Percentiles rank a stretch among this genome's conserved stretches.
Evolutionary conservation across 2,888 invertebrate genomes (phyloP).

Genomic region (Sminthurinus aureus): DNA sequence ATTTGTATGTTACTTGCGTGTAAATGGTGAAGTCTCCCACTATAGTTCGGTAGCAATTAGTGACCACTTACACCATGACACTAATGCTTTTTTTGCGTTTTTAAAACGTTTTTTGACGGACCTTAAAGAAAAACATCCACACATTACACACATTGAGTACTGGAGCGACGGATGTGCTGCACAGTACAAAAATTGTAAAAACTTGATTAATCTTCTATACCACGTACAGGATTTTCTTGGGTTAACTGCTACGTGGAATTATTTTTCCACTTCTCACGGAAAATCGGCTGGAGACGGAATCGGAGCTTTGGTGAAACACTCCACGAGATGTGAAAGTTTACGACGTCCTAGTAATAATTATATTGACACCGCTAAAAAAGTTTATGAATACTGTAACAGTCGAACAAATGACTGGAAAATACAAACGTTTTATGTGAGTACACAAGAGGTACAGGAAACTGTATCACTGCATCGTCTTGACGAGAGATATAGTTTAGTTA

Average conservation of each 20-base stretch:
- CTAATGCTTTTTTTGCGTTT: not conserved
- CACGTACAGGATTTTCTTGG: slow-evolving; percentile 1
- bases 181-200: slow-evolving; percentile 35
- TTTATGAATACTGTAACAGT: too few relatives aligned
- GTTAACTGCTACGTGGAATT: slow-evolving; percentile 19
- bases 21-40: not conserved
- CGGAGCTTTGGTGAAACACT: too few relatives aligned
- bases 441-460: too few relatives aligned
- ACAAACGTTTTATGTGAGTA: too few relatives aligned
- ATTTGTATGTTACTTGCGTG: not conserved
- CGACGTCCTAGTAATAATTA: too few relatives aligned
- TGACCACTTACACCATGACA: not conserved
- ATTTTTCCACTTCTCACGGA: slow-evolving; percentile 36
- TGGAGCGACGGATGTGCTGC: slow-evolving; percentile 31
- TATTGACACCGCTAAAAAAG: too few relatives aligned
- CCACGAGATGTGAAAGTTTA: too few relatives aligned
- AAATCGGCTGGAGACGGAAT: slow-evolving; percentile 9
- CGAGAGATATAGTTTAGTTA: too few relatives aligned
- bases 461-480: too few relatives aligned
- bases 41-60: not conserved
- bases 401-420: too few relatives aligned
- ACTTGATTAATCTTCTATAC: slow-evolving; percentile 9
- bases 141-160: slow-evolving; percentile 18
- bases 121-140: not conserved
- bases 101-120: not conserved